Evolutionary conservation across 2,888 invertebrate species (phyloP).

Genomic region (Microctonus hyperodae): DNA sequence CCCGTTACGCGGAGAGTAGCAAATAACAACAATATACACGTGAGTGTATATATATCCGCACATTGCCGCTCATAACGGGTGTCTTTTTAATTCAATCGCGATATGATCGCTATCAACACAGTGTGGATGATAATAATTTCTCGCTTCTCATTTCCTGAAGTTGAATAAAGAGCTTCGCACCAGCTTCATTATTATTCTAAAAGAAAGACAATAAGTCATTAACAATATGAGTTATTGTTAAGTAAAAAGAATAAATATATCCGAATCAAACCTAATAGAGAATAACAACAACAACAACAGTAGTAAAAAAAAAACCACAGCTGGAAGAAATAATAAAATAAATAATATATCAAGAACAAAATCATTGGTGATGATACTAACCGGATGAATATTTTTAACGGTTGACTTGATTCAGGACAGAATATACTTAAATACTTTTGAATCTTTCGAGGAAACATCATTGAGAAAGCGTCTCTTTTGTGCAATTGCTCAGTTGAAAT

Average conservation of each 20-base stretch:
- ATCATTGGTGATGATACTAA: background rate
- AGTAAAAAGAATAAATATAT: background rate
- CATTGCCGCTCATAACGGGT: constrained; percentile 26
- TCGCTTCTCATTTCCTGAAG: constrained; percentile 2
- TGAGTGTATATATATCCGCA: background rate
- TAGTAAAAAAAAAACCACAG: background rate
- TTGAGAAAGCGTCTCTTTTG: background rate
- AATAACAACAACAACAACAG: background rate
- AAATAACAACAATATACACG: background rate
- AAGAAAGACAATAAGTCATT: constrained; percentile 2
- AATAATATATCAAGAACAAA: background rate
- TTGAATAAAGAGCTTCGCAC: background rate
- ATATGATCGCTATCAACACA: background rate
- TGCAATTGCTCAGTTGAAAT: constrained; percentile 13
- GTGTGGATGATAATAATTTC: constrained; percentile 2
- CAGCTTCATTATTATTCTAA: background rate
- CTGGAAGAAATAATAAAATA: background rate
- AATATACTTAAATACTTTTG: background rate
- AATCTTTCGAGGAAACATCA: constrained; percentile 11
- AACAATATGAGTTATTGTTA: background rate
- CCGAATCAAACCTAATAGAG: background rate
- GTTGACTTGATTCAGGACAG: constrained; percentile 2
- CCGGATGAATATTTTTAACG: constrained; percentile 3
- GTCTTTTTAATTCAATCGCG: constrained; percentile 24
- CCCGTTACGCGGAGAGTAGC: constrained; percentile 23